Base-by-base conservation (phyloP, 2,888 invertebrate species). In the Pollenia amentaria region DNA sequence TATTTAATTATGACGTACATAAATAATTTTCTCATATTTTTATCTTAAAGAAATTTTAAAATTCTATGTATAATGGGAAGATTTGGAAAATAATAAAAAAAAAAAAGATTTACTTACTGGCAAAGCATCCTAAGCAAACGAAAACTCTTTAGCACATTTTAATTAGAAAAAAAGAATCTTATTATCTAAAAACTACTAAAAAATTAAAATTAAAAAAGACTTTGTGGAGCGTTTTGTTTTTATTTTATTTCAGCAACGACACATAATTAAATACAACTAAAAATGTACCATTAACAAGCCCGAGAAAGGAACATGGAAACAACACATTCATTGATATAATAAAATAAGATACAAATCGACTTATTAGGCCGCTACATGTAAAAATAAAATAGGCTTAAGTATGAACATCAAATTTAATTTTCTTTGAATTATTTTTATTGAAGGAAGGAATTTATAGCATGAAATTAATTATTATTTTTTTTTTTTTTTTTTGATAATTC, bases 201-300 rank as follows among this genome's bases (percentile, higher is more conserved):
- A 80, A 73, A 84, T 81, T 87, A 72, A 84, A 87, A 84, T 84
- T 84, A 78, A 81, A 80, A 75, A 73, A 75, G 67, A 55, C 80
- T 84, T 73, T 80, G 64, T 53, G 40, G 65, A 76, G 18, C 40
- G 12, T 51, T 60, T 77, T 81, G 46, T 12, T 65, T 69, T 67
- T 70, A n/a, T 67, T 51, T 29, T 60, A 55, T 69, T 60, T 12
- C 3, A 29, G 42, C 53, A 75, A 64, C 79, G 76, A 53, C 70
- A 76, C 72, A 83, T 76, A 79, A 86, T 80, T 83, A 86, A 86
- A 86, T 80, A 86, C 44, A 70, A 76, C 76, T 76, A 70, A 79
- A 77, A 73, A 65, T 65, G 11, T 62, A 73, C 64, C 67, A 48
- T 69, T 69, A 53, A 62, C 48, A 79, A 82, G 29, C 21, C 48